Conservation (phyloP, 2,113 vertebrate genomes). For the Uropsilus gracilis region DNA sequence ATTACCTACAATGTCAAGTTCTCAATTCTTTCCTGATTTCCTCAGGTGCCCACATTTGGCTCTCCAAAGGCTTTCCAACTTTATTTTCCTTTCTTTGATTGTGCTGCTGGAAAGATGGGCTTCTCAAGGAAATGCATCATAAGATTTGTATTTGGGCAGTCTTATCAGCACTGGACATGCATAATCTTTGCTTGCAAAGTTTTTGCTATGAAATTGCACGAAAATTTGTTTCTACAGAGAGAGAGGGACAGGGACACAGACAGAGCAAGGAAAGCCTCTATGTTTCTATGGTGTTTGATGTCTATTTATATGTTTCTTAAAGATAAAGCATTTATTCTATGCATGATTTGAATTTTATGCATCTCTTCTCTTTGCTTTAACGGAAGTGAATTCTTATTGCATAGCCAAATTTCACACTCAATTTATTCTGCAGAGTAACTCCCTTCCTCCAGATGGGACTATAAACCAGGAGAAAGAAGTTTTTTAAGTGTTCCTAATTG, state of each 20-base stretch:
- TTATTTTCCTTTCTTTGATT: slow-evolving; percentile 84
- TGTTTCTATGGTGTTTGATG: slow-evolving; percentile 86
- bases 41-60: slow-evolving; percentile 81
- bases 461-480: slow-evolving; percentile 79
- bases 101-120: slow-evolving; percentile 80
- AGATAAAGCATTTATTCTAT: slow-evolving; percentile 86
- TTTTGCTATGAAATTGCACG: slow-evolving; percentile 87
- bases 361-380: slow-evolving; percentile 82
- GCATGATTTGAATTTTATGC: slow-evolving; percentile 86
- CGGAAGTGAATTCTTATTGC: slow-evolving; percentile 80
- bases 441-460: slow-evolving; percentile 81
- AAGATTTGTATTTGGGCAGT: slow-evolving; percentile 83
- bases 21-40: slow-evolving; percentile 79
- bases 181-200: slow-evolving; percentile 85
- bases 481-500: slow-evolving; percentile 82
- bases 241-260: slow-evolving; percentile 22
- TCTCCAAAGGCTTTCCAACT: slow-evolving; percentile 81
- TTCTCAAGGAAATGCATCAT: slow-evolving; percentile 85
- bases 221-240: slow-evolving; percentile 83
- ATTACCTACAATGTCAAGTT: slow-evolving; percentile 81
- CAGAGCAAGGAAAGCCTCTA: slow-evolving; percentile 70
- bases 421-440: slow-evolving; percentile 83
- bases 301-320: slow-evolving; percentile 88
- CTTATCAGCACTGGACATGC: slow-evolving; percentile 89
- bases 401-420: slow-evolving; percentile 81